Evolutionary conservation across 2,888 invertebrate species (phyloP).

Genomic region (Tolmerus cingulatus): DNA sequence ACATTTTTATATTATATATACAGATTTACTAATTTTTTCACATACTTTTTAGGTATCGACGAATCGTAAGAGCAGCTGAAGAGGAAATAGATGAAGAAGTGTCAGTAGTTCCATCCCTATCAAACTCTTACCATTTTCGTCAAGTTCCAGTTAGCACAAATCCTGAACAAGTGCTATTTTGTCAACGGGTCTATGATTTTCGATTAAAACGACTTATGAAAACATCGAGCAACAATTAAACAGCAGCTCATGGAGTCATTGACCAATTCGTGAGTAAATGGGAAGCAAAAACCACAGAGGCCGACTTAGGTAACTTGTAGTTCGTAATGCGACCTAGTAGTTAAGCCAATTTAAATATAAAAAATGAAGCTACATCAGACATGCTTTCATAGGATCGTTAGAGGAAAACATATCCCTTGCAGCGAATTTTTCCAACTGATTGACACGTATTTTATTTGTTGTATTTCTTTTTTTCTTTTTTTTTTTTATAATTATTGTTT

Average conservation of each 20-base stretch:
- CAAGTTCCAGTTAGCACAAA: constrained; percentile 71
- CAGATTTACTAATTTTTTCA: constrained; percentile 6
- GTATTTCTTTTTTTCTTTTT: neutral
- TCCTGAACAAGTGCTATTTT: constrained; percentile 90
- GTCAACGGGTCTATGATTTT: constrained; percentile 94
- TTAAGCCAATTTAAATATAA: constrained; percentile 1
- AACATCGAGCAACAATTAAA: constrained; percentile 45
- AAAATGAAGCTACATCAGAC: neutral
- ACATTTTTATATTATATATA: neutral
- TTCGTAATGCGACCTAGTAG: constrained; percentile 8
- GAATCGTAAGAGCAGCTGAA: constrained; percentile 78
- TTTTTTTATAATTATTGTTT: neutral
- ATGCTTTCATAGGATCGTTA: constrained; percentile 28
- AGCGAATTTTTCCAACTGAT: neutral
- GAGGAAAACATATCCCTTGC: constrained; percentile 21
- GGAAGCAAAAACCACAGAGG: neutral
- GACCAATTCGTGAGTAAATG: neutral
- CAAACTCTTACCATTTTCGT: constrained; percentile 67
- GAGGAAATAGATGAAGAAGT: constrained; percentile 75
- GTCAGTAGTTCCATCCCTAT: constrained; percentile 77
- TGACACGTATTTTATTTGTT: neutral
- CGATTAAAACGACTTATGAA: constrained; percentile 73
- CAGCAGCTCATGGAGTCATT: neutral
- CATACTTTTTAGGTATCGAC: constrained; percentile 75
- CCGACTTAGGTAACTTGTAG: neutral